Conservation (phyloP, 1,140 invertebrate species). For the Scaptomyza hsui region DNA sequence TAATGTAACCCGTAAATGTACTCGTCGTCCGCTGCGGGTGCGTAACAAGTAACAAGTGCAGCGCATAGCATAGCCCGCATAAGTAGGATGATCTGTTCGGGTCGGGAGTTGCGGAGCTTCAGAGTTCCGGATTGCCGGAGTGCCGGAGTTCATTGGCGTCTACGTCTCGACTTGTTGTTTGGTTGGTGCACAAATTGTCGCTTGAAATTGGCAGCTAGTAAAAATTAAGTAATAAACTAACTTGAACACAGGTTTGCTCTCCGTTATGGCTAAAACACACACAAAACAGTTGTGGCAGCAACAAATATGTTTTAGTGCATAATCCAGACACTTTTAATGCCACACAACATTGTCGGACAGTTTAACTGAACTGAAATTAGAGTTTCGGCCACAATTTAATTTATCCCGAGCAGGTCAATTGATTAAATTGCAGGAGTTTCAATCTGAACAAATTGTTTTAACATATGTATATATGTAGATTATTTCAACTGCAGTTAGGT, state of each 20-base stretch:
- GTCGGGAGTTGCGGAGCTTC: not conserved
- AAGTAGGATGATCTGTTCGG: slow-evolving; percentile 48
- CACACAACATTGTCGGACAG: slow-evolving; percentile 32
- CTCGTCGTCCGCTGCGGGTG: slow-evolving; percentile 46
- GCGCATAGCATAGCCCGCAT: slow-evolving; percentile 39
- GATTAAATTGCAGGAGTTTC: too few species aligned
- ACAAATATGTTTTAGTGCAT: slow-evolving; percentile 42
- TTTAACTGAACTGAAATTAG: slow-evolving; percentile 34
- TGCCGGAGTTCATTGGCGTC: slow-evolving; percentile 36
- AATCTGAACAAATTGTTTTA: too few species aligned
- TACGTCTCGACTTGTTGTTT: slow-evolving; percentile 2
- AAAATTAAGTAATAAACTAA: slow-evolving; percentile 81
- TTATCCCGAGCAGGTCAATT: not conserved
- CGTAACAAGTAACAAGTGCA: slow-evolving; percentile 77
- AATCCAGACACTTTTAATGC: slow-evolving; percentile 42
- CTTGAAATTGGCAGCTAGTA: slow-evolving; percentile 78
- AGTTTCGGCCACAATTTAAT: slow-evolving; percentile 12
- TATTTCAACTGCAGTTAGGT: too few species aligned
- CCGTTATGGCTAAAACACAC: not conserved
- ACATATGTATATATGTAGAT: too few species aligned
- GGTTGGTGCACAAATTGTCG: slow-evolving; percentile 62
- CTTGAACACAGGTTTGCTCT: slow-evolving; percentile 52
- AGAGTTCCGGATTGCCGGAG: not conserved
- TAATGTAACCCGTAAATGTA: slow-evolving; percentile 54
- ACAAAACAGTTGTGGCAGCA: slow-evolving; percentile 43